Base-by-base conservation (phyloP, 1,140 invertebrate species). In the Drosophila baimaii region DNA sequence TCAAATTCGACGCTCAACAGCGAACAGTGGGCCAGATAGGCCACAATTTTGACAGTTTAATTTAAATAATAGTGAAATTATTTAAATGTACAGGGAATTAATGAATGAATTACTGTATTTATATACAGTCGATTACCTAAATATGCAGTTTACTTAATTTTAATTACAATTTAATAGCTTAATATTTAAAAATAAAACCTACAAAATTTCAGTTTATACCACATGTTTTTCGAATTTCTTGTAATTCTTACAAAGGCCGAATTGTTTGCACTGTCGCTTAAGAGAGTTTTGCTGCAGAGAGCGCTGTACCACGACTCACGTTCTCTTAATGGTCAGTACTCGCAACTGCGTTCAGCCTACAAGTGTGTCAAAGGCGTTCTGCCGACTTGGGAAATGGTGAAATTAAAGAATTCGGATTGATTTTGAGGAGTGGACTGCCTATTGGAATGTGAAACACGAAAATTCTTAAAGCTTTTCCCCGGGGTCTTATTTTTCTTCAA, bases 1-100 rank as follows among this genome's bases (percentile, higher is more conserved):
- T 66, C 56, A 66, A 62, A 61, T 61, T 65, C 35, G 46, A 65
- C 35, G 19, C 44, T 61, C 27, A 35, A 59, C 63, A 41, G 64
- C 10, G 29, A 46, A 73, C 70, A 44, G 55, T 73, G 70, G 70
- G 55, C 1, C 27, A 8, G 1, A 19, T 6, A 6, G 8, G 12
- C 15, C 0, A 31, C n/a, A 10, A 33, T 3, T 10, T 15, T 0
- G 29, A 2, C 8, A 54, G 0, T 33, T 2, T 9, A 10, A 33
- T 33, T 35, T 35, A 12, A 6, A 15, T 5, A 15, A 15, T 13
- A 15, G 5, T 5, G 13, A 5, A 5, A 5, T 12, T 4, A 33
- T 12, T 33, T 33, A 33, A n/a, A n/a, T n/a, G n/a, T n/a, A n/a
- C n/a, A n/a, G n/a, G n/a, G n/a, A n/a, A n/a, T n/a, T n/a, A n/a